Evolutionary conservation across 1,140 invertebrate species (phyloP).

Genomic region (Dryas iulia): DNA sequence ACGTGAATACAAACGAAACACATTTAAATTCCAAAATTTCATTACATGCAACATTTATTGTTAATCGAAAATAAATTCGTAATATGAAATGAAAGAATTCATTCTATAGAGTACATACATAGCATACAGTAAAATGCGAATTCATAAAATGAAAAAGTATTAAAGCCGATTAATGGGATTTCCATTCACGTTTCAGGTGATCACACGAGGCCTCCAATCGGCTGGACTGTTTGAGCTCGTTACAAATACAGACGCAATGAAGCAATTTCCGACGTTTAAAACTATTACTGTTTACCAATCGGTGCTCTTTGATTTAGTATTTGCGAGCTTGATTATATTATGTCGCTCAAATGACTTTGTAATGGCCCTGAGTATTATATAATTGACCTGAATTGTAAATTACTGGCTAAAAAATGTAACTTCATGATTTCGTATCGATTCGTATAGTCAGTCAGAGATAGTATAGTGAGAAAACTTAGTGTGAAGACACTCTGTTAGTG

Average conservation of each 20-base stretch:
- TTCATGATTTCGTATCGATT: too few relatives aligned
- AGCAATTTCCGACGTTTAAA: conserved; percentile 44
- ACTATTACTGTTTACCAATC: conserved; percentile 42
- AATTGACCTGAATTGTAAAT: neutral
- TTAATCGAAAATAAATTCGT: too few relatives aligned
- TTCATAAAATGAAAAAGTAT: conserved; percentile 9
- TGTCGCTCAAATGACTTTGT: neutral
- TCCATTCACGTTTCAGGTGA: conserved; percentile 31
- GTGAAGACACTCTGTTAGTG: too few relatives aligned
- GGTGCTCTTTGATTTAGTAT: conserved; percentile 23
- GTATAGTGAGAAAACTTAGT: too few relatives aligned
- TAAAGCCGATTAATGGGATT: conserved; percentile 28
- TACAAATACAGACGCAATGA: conserved; percentile 39
- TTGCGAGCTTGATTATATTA: neutral
- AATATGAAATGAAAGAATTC: too few relatives aligned
- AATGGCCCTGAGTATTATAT: neutral
- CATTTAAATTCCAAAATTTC: too few relatives aligned
- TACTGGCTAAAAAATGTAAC: too few relatives aligned
- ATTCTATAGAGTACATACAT: neutral
- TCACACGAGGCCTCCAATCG: conserved; percentile 39
- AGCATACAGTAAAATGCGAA: neutral
- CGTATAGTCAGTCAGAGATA: too few relatives aligned
- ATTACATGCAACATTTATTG: too few relatives aligned
- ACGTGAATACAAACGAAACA: too few relatives aligned
- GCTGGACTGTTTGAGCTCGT: conserved; percentile 40